A percentile compares a stretch with the other conserved stretches of the same genome.
These are phyloP conservation scores for Gorsachius magnificus DNA, from an alignment of 2,797 vertebrate genomes.

Conservation along the genomic window DNA sequence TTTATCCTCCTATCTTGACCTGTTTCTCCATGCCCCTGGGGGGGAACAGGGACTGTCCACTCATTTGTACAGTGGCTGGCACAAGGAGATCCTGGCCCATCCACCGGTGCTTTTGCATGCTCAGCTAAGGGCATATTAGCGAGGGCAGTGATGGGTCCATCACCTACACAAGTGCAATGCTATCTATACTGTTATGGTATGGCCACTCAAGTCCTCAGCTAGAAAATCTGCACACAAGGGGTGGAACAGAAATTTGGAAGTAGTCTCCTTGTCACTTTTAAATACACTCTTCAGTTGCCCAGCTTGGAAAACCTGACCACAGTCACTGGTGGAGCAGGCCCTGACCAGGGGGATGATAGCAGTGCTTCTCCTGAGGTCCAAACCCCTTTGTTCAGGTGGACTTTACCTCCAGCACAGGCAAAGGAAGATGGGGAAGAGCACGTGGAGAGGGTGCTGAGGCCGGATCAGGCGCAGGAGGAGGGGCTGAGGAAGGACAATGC, in stretches of 20 bases:
- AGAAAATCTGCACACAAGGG: not conserved
- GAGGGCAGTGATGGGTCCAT: not conserved
- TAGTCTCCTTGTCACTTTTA: not conserved
- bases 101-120: not conserved
- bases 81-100: not conserved
- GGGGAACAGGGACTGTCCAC: not conserved
- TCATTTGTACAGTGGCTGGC: not conserved
- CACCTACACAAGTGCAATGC: not conserved
- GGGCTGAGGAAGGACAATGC: not conserved
- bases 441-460: not conserved
- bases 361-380: not conserved
- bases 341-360: not conserved
- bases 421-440: not conserved
- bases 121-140: not conserved
- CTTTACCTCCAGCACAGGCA: not conserved
- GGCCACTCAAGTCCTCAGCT: not conserved
- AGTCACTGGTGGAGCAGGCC: not conserved
- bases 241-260: not conserved
- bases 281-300: not conserved
- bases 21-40: not conserved
- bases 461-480: not conserved
- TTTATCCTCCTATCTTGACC: not conserved
- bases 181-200: not conserved
- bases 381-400: not conserved
- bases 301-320: not conserved